Base-by-base conservation (phyloP, 2,888 invertebrate species). In the Gymnocheta viridis region DNA sequence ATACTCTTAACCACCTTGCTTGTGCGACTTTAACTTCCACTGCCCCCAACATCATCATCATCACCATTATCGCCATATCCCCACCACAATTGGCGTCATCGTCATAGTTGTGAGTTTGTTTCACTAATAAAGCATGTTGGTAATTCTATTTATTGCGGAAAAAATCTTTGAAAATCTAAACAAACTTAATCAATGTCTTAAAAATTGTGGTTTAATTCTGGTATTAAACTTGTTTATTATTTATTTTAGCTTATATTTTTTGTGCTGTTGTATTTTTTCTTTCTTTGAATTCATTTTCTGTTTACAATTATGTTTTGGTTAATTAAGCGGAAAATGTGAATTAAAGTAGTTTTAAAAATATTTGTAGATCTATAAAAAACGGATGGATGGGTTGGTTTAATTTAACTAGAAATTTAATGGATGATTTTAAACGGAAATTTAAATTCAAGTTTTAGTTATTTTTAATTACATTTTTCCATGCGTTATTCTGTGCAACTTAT, bases 151-250 rank as follows among this genome's bases (percentile, higher is more conserved):
- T 73, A 79, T 79, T 82, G 83, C 80, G 83, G 70, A 84, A 77
- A 79, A 83, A 76, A 76, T 76, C 70, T 83, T 80, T 80, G 80
- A 83, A 83, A 80, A 84, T 84, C 83, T 67, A 80, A 84, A 84
- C 80, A 84, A 76, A 81, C 72, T 84, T 84, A 84, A 84, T 84
- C 83, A 84, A 84, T 81, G 80, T 84, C 80, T 81, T 81, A 77
- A 80, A 81, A 77, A 64, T 79, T 82, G 73, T 82, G 79, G 56
- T 74, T 82, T 69, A 74, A 73, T 78, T 82, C 70, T 82, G 44
- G 69, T 56, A 44, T 73, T 74, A 81, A 74, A 81, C 73, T 67
- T 81, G 80, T 81, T 81, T 74, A 66, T 72, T 73, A 66, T 47
- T 29, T 81, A 38, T 81, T 56, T 73, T 49, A 44, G 19, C 38